These are phyloP conservation scores for Coryphaenoides rupestris DNA, from an alignment of 2,113 vertebrate species.

Conservation along the genomic window DNA sequence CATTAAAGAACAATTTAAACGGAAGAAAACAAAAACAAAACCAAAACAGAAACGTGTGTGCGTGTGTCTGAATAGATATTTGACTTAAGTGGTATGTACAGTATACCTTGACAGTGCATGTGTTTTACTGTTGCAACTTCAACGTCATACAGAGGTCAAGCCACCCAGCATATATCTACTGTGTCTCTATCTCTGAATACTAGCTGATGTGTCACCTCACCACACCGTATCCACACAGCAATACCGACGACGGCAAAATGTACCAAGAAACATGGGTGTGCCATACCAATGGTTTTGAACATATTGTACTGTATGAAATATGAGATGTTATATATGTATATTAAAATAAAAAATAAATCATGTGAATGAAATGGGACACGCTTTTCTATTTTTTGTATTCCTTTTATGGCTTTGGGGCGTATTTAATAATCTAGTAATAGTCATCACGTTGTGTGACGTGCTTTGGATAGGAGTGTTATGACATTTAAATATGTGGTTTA, in stretches of 20 bases:
- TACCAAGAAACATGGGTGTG: slow-evolving; percentile 66
- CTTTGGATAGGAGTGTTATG: too few relatives aligned
- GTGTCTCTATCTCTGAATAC: too few relatives aligned
- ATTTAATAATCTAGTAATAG: background rate
- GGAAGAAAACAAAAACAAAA: slow-evolving; percentile 28
- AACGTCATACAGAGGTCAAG: slow-evolving; percentile 42
- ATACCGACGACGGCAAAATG: slow-evolving; percentile 69
- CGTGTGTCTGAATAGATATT: slow-evolving; percentile 56
- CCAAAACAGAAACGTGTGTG: slow-evolving; percentile 35
- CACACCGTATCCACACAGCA: slow-evolving; percentile 63
- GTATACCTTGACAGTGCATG: slow-evolving; percentile 63
- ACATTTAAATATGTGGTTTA: too few relatives aligned
- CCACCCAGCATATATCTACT: slow-evolving; percentile 50
- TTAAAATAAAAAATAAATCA: slow-evolving; percentile 59
- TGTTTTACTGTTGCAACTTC: slow-evolving; percentile 64
- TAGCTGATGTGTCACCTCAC: slow-evolving; percentile 57
- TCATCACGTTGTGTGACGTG: too few relatives aligned
- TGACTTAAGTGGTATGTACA: slow-evolving; percentile 57
- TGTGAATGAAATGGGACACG: slow-evolving; percentile 36
- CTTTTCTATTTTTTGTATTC: slow-evolving; percentile 9
- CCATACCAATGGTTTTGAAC: slow-evolving; percentile 66
- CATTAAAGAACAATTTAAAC: slow-evolving; percentile 32
- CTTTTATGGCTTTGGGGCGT: background rate
- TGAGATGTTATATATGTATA: slow-evolving; percentile 68
- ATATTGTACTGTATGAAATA: slow-evolving; percentile 68